Evolutionary conservation across 2,797 vertebrate genomes (phyloP), one percentile per base, ranked within the genome.

Genomic region (Menidia menidia): DNA sequence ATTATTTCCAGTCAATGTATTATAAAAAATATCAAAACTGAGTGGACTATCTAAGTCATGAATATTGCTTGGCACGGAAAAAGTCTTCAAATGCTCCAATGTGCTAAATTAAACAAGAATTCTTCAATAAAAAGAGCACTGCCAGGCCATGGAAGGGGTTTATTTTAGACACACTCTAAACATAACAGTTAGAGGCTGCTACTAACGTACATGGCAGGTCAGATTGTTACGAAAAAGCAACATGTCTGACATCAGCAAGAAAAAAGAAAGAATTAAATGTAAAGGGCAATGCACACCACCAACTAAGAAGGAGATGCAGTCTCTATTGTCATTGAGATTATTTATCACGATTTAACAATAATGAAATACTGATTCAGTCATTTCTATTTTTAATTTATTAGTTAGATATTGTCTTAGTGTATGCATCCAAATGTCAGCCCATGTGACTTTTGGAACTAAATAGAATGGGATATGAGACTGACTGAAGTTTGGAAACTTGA

Each of bases 41-140:
- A 80, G 70, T 51, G 60, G 56, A 77, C 83, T 68, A 54, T 81
- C 65, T 56, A 68, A 73, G 68, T 76, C 74, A 86, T 81, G 57
- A 58, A 54, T 61, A 65, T 68, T 77, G 78, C 42, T 30, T 58
- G 66, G 71, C 80, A 69, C 76, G 52, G 44, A 60, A 44, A n/a
- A 12, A 43, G 55, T 72, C 64, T 62, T 67, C 58, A 80, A 74
- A 77, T 75, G 68, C 73, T 79, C 72, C 80, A 89, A 78, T 74
- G 79, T 77, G 62, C 59, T 68, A 73, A 89, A 89, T 87, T 52
- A 84, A 87, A 89, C 75, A 75, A 85, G 71, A 68, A 56, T 68
- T 60, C 70, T 86, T 86, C 63, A 87, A 82, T 63, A 45, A 84
- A 82, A 79, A 68, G 77, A 86, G 71, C 58, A 68, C 54, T 73